These are phyloP conservation scores for Venustaconcha ellipsiformis DNA, from an alignment of 1,140 invertebrate species.

Conservation along the genomic window DNA sequence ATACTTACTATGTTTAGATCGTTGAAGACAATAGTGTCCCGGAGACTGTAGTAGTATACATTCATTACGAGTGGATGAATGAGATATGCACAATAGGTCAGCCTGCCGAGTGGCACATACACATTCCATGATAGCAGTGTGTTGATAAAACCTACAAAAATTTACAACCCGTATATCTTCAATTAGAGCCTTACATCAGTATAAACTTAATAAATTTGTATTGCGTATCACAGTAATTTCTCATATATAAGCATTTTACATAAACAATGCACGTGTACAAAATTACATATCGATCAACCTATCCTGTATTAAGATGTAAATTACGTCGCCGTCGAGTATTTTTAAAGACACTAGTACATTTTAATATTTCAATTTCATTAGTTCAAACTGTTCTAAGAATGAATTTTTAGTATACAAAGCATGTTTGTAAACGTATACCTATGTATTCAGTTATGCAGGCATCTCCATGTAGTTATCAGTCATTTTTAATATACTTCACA, in stretches of 20 bases:
- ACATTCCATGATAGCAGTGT: slow-evolving; percentile 81
- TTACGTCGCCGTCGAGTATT: too few species aligned
- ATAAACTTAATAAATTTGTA: neutral
- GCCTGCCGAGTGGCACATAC: slow-evolving; percentile 84
- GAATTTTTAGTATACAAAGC: too few species aligned
- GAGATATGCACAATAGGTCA: slow-evolving; percentile 92
- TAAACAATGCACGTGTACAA: neutral
- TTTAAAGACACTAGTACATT: too few species aligned
- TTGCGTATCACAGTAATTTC: neutral
- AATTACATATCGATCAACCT: too few species aligned
- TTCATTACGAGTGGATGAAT: slow-evolving; percentile 76
- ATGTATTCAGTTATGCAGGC: too few species aligned
- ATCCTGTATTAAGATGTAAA: too few species aligned
- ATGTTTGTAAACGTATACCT: too few species aligned
- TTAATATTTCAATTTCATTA: too few species aligned
- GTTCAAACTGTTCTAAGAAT: too few species aligned
- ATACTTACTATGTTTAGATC: slow-evolving; percentile 34
- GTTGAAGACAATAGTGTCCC: slow-evolving; percentile 8
- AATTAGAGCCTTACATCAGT: neutral
- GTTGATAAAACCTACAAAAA: slow-evolving; percentile 15
- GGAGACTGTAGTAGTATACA: slow-evolving; percentile 14
- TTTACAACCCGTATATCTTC: neutral
- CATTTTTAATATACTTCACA: too few species aligned
- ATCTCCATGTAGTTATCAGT: too few species aligned
- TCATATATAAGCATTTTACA: neutral